Conservation (phyloP, 2,888 invertebrate species). For the Pterobdella sp. region DNA sequence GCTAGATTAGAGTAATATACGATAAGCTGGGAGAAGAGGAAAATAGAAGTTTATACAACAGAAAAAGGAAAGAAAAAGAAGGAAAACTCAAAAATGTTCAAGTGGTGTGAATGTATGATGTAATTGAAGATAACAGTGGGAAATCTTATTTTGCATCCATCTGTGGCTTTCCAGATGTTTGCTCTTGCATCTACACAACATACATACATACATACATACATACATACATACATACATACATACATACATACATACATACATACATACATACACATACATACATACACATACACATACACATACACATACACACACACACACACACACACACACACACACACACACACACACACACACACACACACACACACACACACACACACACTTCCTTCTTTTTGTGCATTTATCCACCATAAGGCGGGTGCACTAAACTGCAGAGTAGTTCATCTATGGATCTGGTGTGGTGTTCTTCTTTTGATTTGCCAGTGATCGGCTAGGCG, state of each 20-base stretch:
- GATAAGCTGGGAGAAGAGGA: too few relatives aligned
- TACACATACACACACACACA: not conserved
- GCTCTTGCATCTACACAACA: too few relatives aligned
- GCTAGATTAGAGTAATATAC: too few relatives aligned
- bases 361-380: constrained; percentile 1
- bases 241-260: not conserved
- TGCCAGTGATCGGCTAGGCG: too few relatives aligned
- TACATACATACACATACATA: not conserved
- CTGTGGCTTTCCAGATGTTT: too few relatives aligned
- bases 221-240: not conserved
- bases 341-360: constrained; percentile 1
- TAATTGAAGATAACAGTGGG: not conserved
- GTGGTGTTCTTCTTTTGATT: too few relatives aligned
- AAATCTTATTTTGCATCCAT: not conserved
- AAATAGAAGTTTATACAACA: not conserved
- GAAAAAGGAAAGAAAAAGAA: not conserved
- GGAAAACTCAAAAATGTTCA: not conserved
- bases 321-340: constrained; percentile 1
- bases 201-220: not conserved
- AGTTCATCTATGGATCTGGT: too few relatives aligned
- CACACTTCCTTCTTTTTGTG: not conserved
- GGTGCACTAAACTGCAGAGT: too few relatives aligned
- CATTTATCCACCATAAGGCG: too few relatives aligned
- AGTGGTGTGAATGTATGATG: not conserved
- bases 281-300: not conserved